phyloP scores from a whole-genome alignment of 2,888 invertebrate genomes.

The Rhimphoctona megacephalus region DNA sequence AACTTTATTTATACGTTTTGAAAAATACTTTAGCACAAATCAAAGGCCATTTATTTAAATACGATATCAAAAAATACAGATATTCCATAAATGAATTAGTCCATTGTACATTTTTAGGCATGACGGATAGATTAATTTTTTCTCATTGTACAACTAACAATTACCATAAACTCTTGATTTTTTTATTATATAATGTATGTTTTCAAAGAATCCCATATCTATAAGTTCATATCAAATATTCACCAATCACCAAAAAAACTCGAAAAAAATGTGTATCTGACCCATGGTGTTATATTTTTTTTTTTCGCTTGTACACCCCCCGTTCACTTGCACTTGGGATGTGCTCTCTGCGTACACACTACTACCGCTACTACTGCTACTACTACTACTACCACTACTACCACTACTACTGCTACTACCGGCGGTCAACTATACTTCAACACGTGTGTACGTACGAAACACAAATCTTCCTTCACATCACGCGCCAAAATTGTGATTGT shows the following conservation, averaged over 20 bases:
- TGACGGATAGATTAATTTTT: constrained; percentile 1
- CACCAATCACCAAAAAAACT: background rate
- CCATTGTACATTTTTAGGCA: background rate
- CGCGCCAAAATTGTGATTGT: constrained; percentile 55
- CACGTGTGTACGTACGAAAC: constrained; percentile 58
- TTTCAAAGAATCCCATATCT: constrained; percentile 2
- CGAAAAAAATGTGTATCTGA: constrained; percentile 63
- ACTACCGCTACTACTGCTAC: constrained; percentile 57
- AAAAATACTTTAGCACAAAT: background rate
- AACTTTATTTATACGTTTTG: background rate
- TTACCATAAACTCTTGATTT: background rate
- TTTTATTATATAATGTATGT: background rate
- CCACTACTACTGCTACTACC: constrained; percentile 60
- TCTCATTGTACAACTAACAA: background rate
- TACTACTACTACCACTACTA: constrained; percentile 60
- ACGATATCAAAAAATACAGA: background rate
- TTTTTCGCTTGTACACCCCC: constrained; percentile 71
- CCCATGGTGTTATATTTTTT: constrained; percentile 70
- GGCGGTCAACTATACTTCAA: constrained; percentile 62
- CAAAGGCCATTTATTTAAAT: background rate
- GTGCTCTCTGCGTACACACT: constrained; percentile 68
- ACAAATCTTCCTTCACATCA: constrained; percentile 63
- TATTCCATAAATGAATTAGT: background rate
- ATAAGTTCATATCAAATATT: background rate
- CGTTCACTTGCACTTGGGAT: constrained; percentile 70